These are phyloP conservation scores for Acanthornis magna DNA, from an alignment of 2,797 vertebrate species.

Conservation along the genomic window DNA sequence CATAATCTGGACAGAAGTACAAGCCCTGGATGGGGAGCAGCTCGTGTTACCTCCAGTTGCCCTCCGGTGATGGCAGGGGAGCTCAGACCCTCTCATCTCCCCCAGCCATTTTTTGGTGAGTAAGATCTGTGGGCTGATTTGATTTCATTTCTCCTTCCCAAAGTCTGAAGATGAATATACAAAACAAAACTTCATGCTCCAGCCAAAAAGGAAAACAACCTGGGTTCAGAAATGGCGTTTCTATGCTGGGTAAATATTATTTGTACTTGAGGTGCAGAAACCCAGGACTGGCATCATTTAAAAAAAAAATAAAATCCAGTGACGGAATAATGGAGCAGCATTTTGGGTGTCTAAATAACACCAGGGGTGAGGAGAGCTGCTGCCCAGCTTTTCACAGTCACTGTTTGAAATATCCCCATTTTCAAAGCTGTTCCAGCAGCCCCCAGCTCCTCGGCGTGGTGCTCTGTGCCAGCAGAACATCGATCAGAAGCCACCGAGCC, in stretches of 20 bases:
- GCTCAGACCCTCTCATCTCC: not conserved
- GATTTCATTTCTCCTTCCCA: not conserved
- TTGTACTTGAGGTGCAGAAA: conserved; percentile 36
- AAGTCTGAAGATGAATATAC: not conserved
- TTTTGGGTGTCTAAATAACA: not conserved
- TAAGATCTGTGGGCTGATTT: not conserved
- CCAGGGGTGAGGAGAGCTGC: not conserved
- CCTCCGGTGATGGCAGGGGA: not conserved
- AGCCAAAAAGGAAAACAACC: not conserved
- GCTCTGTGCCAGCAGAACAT: not conserved
- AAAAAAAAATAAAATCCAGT: not conserved
- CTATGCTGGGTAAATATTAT: conserved; percentile 56
- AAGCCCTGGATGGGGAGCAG: conserved; percentile 24
- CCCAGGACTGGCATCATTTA: conserved; percentile 5
- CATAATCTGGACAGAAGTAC: conserved; percentile 43
- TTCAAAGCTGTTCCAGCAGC: not conserved
- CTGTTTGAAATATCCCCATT: not conserved
- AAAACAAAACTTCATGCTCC: not conserved
- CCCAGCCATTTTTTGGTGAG: not conserved
- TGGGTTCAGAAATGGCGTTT: not conserved
- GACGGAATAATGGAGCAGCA: not conserved
- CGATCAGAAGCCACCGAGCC: not conserved
- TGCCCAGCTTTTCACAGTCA: not conserved
- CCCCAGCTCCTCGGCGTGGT: not conserved
- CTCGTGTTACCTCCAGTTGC: conserved; percentile 24